Evolutionary conservation across 1,140 invertebrate genomes (phyloP).

Genomic region (Calliopsis andreniformis): DNA sequence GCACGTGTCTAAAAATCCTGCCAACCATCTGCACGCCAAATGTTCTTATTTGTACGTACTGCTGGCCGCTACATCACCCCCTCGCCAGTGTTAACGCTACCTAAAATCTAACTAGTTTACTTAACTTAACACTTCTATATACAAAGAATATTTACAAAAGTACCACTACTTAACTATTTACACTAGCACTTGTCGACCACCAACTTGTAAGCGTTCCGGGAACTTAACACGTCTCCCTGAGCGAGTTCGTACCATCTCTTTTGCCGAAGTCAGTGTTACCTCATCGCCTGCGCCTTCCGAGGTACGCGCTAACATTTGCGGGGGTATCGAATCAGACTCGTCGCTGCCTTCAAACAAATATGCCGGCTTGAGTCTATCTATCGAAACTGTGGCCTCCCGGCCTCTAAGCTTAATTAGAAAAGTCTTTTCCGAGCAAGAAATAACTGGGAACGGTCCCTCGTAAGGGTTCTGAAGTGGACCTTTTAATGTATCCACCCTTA

Average conservation of each 20-base stretch:
- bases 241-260: not conserved
- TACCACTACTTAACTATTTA: too few relatives aligned
- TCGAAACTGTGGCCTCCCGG: not conserved
- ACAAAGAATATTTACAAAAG: too few relatives aligned
- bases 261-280: not conserved
- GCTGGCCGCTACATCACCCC: too few relatives aligned
- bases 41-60: too few relatives aligned
- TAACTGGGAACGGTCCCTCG: not conserved
- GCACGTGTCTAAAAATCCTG: too few relatives aligned
- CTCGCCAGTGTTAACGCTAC: too few relatives aligned
- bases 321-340: not conserved
- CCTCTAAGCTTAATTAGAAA: not conserved
- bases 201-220: not conserved
- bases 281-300: not conserved
- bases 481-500: conserved; percentile 40
- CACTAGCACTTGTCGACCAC: too few relatives aligned
- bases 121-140: too few relatives aligned
- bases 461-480: conserved; percentile 14
- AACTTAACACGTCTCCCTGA: not conserved
- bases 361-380: not conserved
- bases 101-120: too few relatives aligned
- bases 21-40: too few relatives aligned
- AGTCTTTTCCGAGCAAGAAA: not conserved
- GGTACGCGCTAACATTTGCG: not conserved
- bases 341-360: not conserved